A percentile compares a stretch with the other conserved stretches of the same genome.
Conservation (phyloP, 2,888 invertebrate species). For the Operophtera brumata region DNA sequence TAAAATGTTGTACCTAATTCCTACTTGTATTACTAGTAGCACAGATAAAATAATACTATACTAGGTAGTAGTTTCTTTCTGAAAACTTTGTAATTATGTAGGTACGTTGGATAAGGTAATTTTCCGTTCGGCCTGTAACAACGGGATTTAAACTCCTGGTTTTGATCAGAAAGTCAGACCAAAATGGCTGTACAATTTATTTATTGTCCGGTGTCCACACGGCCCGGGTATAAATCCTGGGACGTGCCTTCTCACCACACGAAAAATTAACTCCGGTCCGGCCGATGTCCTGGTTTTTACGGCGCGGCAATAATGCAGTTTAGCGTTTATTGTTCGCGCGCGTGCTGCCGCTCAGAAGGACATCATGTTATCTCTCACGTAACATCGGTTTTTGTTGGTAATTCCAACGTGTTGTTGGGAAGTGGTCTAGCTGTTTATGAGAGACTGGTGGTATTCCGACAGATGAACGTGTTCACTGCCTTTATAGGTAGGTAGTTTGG, state of each 20-base stretch:
- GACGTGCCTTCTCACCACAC: slow-evolving; percentile 54
- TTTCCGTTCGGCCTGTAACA: too few relatives aligned
- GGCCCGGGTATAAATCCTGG: slow-evolving; percentile 58
- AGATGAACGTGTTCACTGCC: not conserved
- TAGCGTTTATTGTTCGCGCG: slow-evolving; percentile 45
- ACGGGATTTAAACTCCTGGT: too few relatives aligned
- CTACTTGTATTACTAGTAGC: too few relatives aligned
- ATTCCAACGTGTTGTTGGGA: slow-evolving; percentile 4
- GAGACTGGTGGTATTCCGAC: not conserved
- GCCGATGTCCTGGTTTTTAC: slow-evolving; percentile 54
- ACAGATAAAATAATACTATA: too few relatives aligned
- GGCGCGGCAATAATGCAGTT: slow-evolving; percentile 51
- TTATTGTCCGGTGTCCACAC: slow-evolving; percentile 47
- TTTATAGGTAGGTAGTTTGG: not conserved
- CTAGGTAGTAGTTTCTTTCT: too few relatives aligned
- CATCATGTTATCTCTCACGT: slow-evolving; percentile 36
- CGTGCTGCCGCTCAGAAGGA: slow-evolving; percentile 38
- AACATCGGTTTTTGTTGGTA: slow-evolving; percentile 26
- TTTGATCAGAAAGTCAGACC: not conserved
- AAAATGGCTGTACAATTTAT: slow-evolving; percentile 33
- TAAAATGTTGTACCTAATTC: too few relatives aligned
- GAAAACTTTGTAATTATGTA: too few relatives aligned
- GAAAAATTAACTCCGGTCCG: slow-evolving; percentile 60
- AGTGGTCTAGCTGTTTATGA: slow-evolving; percentile 5
- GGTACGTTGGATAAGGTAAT: too few relatives aligned